Conservation (phyloP, 2,888 invertebrate species). For the Hydroisotoma schaefferi region DNA sequence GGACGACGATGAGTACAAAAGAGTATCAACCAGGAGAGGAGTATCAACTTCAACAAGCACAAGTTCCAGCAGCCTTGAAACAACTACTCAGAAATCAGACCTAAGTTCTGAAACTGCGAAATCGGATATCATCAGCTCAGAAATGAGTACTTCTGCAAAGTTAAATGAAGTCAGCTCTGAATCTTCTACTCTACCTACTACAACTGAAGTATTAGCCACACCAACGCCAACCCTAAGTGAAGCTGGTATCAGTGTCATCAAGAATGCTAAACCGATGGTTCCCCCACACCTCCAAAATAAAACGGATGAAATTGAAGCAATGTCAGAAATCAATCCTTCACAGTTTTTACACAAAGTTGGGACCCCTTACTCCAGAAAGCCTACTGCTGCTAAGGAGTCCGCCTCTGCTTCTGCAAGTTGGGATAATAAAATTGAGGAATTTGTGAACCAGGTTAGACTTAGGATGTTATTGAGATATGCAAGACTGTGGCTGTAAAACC, state of each 20-base stretch:
- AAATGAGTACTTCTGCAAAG: no score
- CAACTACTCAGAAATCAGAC: no score
- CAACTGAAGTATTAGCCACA: not conserved
- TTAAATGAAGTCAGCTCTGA: no score
- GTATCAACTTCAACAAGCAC: not conserved
- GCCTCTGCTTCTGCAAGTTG: constrained; percentile 11
- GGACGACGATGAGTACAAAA: constrained; percentile 12
- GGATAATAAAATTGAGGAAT: constrained; percentile 31
- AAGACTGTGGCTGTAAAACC: no score
- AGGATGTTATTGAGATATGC: no score
- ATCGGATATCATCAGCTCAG: no score
- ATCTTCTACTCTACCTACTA: not conserved
- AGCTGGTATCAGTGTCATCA: not conserved
- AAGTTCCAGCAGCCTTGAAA: not conserved
- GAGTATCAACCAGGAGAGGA: not conserved
- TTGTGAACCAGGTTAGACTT: constrained; percentile 27
- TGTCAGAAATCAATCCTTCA: not conserved
- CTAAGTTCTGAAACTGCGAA: not conserved
- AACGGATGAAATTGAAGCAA: not conserved
- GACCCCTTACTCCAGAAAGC: not conserved
- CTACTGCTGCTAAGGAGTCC: not conserved
- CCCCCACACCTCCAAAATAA: not conserved
- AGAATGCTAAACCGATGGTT: not conserved
- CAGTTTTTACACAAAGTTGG: not conserved
- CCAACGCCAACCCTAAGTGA: not conserved